phyloP scores from a whole-genome alignment of 2,888 invertebrate genomes.

The Drosophila hawaiiensis region DNA sequence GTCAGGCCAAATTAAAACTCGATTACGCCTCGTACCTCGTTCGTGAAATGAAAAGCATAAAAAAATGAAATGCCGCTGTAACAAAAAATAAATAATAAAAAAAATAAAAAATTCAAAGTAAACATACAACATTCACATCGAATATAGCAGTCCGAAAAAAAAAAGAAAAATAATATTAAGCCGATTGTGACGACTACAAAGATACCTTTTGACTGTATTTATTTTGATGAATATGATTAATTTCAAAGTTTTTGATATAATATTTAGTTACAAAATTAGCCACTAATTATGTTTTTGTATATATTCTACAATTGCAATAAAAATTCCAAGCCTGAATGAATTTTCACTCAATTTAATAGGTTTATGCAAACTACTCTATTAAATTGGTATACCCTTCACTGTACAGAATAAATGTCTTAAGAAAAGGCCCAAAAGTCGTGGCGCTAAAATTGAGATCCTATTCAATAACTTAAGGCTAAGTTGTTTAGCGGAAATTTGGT shows the following conservation, averaged over 20 bases:
- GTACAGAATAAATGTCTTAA: background rate
- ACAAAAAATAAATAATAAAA: background rate
- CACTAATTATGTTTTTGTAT: background rate
- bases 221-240: background rate
- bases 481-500: slow-evolving; percentile 37
- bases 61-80: slow-evolving; percentile 42
- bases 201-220: slow-evolving; percentile 3
- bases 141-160: background rate
- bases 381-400: background rate
- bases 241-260: background rate
- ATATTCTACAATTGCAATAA: background rate
- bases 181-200: background rate
- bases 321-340: background rate
- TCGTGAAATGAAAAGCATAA: slow-evolving; percentile 33
- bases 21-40: slow-evolving; percentile 46
- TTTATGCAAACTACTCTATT: background rate
- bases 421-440: slow-evolving; percentile 1
- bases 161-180: background rate
- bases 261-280: background rate
- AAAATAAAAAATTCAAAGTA: background rate
- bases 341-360: background rate
- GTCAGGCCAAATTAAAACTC: slow-evolving; percentile 61
- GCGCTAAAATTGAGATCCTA: slow-evolving; percentile 33
- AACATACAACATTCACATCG: slow-evolving; percentile 24
- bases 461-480: slow-evolving; percentile 31